Evolutionary conservation across 2,797 vertebrate species (phyloP).

Genomic region (Ctenochaetus hawaiiensis): DNA sequence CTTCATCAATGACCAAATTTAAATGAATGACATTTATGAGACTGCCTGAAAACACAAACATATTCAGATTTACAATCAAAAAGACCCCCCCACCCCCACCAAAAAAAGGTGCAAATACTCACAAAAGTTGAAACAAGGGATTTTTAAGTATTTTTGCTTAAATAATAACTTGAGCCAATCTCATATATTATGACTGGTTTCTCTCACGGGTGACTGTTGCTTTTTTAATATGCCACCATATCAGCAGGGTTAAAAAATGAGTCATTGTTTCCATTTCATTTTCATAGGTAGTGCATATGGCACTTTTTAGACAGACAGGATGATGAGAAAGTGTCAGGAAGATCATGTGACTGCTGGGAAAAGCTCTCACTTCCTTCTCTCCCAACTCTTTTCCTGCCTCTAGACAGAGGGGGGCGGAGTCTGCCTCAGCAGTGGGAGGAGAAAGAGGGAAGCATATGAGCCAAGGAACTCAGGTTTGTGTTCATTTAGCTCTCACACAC

Average conservation of each 20-base stretch:
- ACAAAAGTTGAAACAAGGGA: too few relatives aligned
- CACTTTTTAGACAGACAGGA: not conserved
- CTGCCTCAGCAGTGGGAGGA: slow-evolving; percentile 49
- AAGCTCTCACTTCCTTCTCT: slow-evolving; percentile 61
- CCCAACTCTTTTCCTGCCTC: slow-evolving; percentile 61
- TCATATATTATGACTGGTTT: not conserved
- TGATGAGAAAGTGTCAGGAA: slow-evolving; percentile 36
- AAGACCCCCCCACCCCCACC: too few relatives aligned
- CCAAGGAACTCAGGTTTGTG: slow-evolving; percentile 62
- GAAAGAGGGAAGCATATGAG: slow-evolving; percentile 35
- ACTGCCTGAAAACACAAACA: not conserved
- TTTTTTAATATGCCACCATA: not conserved
- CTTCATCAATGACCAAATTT: too few relatives aligned
- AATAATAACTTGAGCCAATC: not conserved
- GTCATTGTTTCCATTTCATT: not conserved
- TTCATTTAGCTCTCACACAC: slow-evolving; percentile 40
- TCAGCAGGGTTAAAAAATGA: not conserved
- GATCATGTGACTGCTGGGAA: slow-evolving; percentile 46
- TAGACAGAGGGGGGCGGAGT: slow-evolving; percentile 56
- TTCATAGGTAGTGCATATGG: not conserved
- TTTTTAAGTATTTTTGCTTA: not conserved
- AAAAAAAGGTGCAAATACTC: not conserved
- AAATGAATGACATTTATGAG: too few relatives aligned
- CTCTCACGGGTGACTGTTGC: too few relatives aligned
- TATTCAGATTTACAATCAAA: not conserved